phyloP scores from a whole-genome alignment of 37 sponge, comb jelly and placozoan genomes.

The Axinella damicornis region DNA sequence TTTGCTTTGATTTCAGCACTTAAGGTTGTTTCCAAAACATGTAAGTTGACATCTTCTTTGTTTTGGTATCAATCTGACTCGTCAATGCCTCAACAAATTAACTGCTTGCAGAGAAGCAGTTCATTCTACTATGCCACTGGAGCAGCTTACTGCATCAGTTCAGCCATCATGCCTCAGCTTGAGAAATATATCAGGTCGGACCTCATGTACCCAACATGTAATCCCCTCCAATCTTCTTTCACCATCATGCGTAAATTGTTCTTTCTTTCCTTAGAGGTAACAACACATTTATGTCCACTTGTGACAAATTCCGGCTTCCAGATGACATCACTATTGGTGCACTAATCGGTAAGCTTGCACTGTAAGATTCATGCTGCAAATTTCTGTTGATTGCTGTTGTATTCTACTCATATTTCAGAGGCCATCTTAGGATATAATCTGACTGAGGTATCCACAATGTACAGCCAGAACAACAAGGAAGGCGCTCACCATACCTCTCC shows the following conservation, averaged over 20 bases:
- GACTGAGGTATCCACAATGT: slow-evolving; percentile 4
- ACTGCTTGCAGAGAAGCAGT: slow-evolving; percentile 4
- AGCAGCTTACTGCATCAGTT: slow-evolving; percentile 58
- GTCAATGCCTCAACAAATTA: too few relatives aligned
- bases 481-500: neutral
- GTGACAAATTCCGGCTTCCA: slow-evolving; percentile 5
- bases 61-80: too few relatives aligned
- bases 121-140: slow-evolving; percentile 51
- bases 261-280: neutral
- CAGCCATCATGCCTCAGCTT: slow-evolving; percentile 33
- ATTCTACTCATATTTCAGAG: neutral
- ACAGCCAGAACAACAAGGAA: neutral
- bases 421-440: slow-evolving; percentile 40
- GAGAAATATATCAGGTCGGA: slow-evolving; percentile 30
- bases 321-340: slow-evolving; percentile 56
- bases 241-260: neutral
- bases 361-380: neutral
- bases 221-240: neutral
- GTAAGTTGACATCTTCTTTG: too few relatives aligned
- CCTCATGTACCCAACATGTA: too few relatives aligned
- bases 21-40: too few relatives aligned
- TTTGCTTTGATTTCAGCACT: too few relatives aligned
- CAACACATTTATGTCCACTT: neutral
- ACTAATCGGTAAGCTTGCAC: slow-evolving; percentile 30
- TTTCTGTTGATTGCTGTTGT: neutral